Evolutionary conservation across 37 sponge, comb jelly and placozoan species (phyloP).

Genomic region (Ephydatia muelleri): DNA sequence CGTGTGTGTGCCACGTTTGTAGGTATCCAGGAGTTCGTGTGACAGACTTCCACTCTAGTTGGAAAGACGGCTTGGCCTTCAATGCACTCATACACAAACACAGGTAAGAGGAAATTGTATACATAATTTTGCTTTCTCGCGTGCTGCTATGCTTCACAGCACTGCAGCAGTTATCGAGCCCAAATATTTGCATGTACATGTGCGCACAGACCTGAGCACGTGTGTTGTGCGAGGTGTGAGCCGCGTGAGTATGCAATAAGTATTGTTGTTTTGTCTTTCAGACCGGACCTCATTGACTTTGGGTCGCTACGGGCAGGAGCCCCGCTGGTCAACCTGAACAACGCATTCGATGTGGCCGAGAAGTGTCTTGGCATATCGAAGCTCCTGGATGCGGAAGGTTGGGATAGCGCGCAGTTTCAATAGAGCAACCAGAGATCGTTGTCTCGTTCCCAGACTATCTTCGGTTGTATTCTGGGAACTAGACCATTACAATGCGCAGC

Average conservation of each 20-base stretch:
- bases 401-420: not conserved
- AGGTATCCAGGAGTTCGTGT: conserved; percentile 93
- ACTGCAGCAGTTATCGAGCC: not conserved
- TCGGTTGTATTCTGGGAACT: too few species aligned
- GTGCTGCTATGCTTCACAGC: not conserved
- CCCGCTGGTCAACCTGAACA: conserved; percentile 82
- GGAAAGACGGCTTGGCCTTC: conserved; percentile 95
- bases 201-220: not conserved
- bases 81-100: conserved; percentile 98
- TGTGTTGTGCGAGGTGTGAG: not conserved
- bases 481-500: not conserved
- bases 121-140: not conserved
- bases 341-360: conserved; percentile 94
- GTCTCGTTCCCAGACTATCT: too few species aligned
- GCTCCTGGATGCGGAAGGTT: conserved; percentile 95
- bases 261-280: conserved; percentile 15
- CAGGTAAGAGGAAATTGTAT: conserved; percentile 58
- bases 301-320: conserved; percentile 51
- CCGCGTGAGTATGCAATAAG: not conserved
- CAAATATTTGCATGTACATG: not conserved
- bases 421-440: too few species aligned
- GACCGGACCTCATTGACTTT: conserved; percentile 92
- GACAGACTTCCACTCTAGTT: conserved; percentile 88
- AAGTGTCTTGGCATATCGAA: conserved; percentile 83
- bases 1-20: not conserved